Evolutionary conservation across 2,797 vertebrate species (phyloP).

Genomic region (Sciurus carolinensis): DNA sequence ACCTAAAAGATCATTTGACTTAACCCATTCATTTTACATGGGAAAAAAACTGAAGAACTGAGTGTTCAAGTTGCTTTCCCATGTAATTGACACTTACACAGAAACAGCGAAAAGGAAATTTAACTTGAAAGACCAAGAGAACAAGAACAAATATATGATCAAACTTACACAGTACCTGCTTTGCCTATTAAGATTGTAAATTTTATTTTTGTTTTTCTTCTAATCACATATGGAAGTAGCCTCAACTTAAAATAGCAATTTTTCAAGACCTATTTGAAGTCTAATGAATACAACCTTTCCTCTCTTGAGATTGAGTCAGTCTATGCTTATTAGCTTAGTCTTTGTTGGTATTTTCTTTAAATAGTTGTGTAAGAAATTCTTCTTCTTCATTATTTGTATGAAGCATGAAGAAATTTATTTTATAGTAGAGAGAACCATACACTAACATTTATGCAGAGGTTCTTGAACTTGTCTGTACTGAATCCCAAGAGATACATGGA

Average conservation of each 20-base stretch:
- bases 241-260: background rate
- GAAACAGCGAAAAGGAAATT: conserved; percentile 39
- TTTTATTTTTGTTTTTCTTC: background rate
- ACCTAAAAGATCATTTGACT: conserved; percentile 52
- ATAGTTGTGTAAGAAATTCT: background rate
- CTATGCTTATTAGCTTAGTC: background rate
- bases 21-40: conserved; percentile 56
- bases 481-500: background rate
- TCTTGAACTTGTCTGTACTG: background rate
- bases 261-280: no score
- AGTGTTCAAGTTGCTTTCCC: conserved; percentile 59
- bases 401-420: background rate
- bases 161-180: background rate
- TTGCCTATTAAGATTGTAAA: background rate
- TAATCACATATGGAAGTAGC: background rate
- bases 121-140: background rate
- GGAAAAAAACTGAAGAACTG: conserved; percentile 43
- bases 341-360: background rate
- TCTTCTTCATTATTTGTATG: background rate
- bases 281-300: no score
- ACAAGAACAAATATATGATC: background rate
- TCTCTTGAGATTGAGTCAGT: background rate
- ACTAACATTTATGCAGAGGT: background rate
- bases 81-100: background rate
- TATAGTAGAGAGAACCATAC: background rate